Evolutionary conservation across 2,888 invertebrate species (phyloP), one percentile per base, ranked within the genome.

Genomic region (Dendrolimus houi): DNA sequence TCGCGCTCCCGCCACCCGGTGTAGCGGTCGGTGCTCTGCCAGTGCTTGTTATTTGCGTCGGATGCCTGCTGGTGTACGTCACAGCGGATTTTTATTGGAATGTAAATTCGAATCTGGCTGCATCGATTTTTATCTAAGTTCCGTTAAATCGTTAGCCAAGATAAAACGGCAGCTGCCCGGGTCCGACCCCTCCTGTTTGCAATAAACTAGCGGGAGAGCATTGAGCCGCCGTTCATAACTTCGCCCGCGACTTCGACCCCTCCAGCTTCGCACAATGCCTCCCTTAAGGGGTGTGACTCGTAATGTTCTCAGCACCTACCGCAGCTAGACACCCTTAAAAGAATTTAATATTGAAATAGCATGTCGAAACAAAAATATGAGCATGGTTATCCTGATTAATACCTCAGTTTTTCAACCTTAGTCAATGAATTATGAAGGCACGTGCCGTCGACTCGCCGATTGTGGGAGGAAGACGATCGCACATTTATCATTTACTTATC

Each of bases 311-410:
- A 70, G 61, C 72, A 68, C 68, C 78, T 72, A 14, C 52, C 29
- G 12, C 14, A 47, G 12, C 47, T 29, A 12, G 9, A 10, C 47
- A 47, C 10, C 12, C 41, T 10, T 14, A 54, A 78, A 80, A 81
- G 78, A 79, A 81, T 83, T 81, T 87, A 84, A 88, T 85, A 72
- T 79, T 79, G 75, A 81, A 77, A 78, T 81, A 74, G 77, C 83
- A 84, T 85, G 85, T 83, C 79, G 77, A 83, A 86, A 85, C 82
- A 85, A 83, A 82, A 82, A 83, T 82, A 81, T 78, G 29, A 29
- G 29, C 29, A 6, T 29, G 29, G 29, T 29, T 29, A 29, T 29
- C 29, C 29, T 29, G 29, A 29, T 29, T 29, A 29, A 29, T 6
- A 29, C 29, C 29, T 29, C 29, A 29, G 29, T 29, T 29, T 29